These are phyloP conservation scores for Tinea trinotella DNA, from an alignment of 2,888 invertebrate genomes.

Conservation along the genomic window DNA sequence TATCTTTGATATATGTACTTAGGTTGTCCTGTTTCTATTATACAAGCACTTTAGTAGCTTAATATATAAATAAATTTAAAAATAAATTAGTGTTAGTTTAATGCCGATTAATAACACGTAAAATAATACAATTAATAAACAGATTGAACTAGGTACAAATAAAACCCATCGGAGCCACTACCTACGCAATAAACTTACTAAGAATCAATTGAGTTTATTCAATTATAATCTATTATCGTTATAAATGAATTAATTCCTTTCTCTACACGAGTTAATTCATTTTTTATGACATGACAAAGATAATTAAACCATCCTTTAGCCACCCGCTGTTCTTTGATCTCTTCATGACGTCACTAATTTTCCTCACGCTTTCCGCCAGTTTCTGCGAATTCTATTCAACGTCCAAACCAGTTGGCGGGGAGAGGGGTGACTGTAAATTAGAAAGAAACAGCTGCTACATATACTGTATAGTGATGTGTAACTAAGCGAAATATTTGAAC, in stretches of 20 bases:
- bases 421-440: not conserved
- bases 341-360: conserved; percentile 6
- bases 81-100: too few relatives aligned
- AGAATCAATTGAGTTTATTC: too few relatives aligned
- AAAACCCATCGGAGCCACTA: too few relatives aligned
- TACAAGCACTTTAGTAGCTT: too few relatives aligned
- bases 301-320: conserved; percentile 3
- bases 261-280: conserved; percentile 6
- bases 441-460: not conserved
- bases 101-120: too few relatives aligned
- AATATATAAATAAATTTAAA: too few relatives aligned
- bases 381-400: not conserved
- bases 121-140: too few relatives aligned
- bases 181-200: not conserved
- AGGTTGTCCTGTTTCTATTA: too few relatives aligned
- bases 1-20: too few relatives aligned
- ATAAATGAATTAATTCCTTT: conserved; percentile 9
- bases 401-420: not conserved
- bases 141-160: too few relatives aligned
- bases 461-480: conserved; percentile 4
- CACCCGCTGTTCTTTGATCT: conserved; percentile 6
- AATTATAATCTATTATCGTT: not conserved
- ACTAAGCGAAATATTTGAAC: not conserved
- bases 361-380: not conserved
- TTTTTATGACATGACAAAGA: conserved; percentile 5